A percentile compares a stretch with the other conserved stretches of the same genome.
phyloP scores from a whole-genome alignment of 2,888 invertebrate species.

The Liodrosophila aerea region DNA sequence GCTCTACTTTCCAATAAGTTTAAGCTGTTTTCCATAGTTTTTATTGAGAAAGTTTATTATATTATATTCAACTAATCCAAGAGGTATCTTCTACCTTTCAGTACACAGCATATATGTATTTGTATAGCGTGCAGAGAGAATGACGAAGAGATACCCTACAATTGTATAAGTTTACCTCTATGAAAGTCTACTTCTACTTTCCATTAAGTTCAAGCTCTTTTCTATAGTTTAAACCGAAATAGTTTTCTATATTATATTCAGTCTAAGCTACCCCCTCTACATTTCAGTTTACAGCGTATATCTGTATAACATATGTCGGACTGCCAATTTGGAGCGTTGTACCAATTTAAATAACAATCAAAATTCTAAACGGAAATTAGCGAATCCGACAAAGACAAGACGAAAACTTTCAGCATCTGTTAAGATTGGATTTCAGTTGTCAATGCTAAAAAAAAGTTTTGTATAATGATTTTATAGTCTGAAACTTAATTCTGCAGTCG shows the following conservation, averaged over 20 bases:
- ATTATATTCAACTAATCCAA: no score
- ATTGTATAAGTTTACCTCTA: no score
- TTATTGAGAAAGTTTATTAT: no score
- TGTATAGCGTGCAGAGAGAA: background rate
- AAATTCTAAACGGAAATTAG: conserved; percentile 72
- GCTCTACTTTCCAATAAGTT: no score
- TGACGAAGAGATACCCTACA: conserved; percentile 13
- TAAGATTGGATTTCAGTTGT: conserved; percentile 41
- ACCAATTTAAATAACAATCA: conserved; percentile 67
- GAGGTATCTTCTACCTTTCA: no score
- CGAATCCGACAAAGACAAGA: conserved; percentile 28
- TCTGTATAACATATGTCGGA: conserved; percentile 19
- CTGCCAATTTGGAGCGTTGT: conserved; percentile 36
- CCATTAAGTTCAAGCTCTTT: no score
- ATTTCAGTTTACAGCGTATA: conserved; percentile 10
- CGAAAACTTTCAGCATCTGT: conserved; percentile 22
- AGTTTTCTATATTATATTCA: no score
- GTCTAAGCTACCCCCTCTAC: background rate
- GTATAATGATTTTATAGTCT: conserved; percentile 52
- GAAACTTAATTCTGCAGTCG: conserved; percentile 44
- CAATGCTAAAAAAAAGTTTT: conserved; percentile 25
- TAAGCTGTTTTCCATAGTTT: no score
- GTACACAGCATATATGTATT: no score
- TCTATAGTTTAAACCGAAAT: no score
- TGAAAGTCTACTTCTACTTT: no score